Percentiles rank a stretch among this genome's conserved stretches.
Conservation (phyloP, 1,140 invertebrate species). For the Drosophila setifemur region DNA sequence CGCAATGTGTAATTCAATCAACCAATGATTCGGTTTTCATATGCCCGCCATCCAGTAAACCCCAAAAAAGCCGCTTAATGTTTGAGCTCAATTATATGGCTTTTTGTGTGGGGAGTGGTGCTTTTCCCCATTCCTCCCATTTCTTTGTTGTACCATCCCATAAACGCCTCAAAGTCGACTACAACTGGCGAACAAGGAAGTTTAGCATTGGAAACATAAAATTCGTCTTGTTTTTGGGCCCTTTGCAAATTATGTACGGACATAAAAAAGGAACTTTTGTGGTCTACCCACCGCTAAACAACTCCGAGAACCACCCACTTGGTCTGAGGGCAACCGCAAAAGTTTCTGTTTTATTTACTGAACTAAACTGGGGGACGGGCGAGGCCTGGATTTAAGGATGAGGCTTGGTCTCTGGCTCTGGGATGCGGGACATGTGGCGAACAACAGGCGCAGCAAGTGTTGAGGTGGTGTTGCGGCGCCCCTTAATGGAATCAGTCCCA, state of each 20-base stretch:
- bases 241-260: conserved; percentile 51
- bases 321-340: conserved; percentile 50
- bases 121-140: background rate
- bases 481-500: conserved; percentile 50
- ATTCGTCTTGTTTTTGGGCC: conserved; percentile 33
- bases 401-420: conserved; percentile 1
- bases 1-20: conserved; percentile 60
- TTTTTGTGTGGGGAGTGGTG: conserved; percentile 30
- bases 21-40: conserved; percentile 47
- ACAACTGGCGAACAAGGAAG: conserved; percentile 52
- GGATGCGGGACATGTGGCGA: conserved; percentile 40
- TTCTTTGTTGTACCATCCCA: conserved; percentile 24
- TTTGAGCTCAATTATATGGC: conserved; percentile 77
- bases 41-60: conserved; percentile 14
- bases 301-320: conserved; percentile 22
- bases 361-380: conserved; percentile 7
- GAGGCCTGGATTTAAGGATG: conserved; percentile 9
- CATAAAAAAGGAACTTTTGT: conserved; percentile 46
- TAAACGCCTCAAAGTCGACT: conserved; percentile 60
- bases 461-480: conserved; percentile 39
- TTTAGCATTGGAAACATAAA: conserved; percentile 18
- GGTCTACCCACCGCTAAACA: conserved; percentile 10
- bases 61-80: conserved; percentile 63
- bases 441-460: conserved; percentile 42
- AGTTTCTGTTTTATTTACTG: conserved; percentile 60